Conservation (phyloP, 2,113 vertebrate species). For the Chaetorhynchus papuensis region DNA sequence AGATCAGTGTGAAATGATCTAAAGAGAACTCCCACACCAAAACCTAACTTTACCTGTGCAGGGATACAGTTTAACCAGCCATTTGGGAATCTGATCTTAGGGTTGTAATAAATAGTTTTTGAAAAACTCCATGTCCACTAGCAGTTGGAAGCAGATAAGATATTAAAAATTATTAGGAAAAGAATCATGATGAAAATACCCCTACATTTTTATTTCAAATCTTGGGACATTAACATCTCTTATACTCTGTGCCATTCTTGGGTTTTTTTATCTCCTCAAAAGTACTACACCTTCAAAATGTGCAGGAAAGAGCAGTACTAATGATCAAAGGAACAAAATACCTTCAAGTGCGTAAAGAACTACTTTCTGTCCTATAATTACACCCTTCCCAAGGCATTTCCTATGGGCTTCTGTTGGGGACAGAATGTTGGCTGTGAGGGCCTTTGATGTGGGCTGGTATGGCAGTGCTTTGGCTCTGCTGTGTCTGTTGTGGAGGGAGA, state of each 20-base stretch:
- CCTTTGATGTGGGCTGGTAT: not conserved
- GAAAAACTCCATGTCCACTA: not conserved
- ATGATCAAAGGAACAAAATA: not conserved
- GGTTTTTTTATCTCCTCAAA: not conserved
- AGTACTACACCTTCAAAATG: not conserved
- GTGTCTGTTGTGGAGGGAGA: not conserved
- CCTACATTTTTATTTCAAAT: not conserved
- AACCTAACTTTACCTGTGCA: not conserved
- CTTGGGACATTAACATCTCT: not conserved
- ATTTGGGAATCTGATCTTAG: not conserved
- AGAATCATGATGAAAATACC: not conserved
- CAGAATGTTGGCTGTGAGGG: not conserved
- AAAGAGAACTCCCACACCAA: not conserved
- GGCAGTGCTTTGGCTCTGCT: not conserved
- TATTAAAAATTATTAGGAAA: not conserved
- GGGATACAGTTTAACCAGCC: rapidly evolving
- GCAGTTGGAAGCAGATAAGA: not conserved
- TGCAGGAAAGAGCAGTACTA: not conserved
- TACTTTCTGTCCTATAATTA: not conserved
- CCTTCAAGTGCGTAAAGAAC: not conserved
- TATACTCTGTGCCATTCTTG: not conserved
- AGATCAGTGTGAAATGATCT: not conserved
- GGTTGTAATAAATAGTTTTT: not conserved
- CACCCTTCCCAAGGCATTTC: not conserved
- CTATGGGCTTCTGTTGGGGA: not conserved